Evolutionary conservation across 2,888 invertebrate genomes (phyloP).

Genomic region (Polia nebulosa): DNA sequence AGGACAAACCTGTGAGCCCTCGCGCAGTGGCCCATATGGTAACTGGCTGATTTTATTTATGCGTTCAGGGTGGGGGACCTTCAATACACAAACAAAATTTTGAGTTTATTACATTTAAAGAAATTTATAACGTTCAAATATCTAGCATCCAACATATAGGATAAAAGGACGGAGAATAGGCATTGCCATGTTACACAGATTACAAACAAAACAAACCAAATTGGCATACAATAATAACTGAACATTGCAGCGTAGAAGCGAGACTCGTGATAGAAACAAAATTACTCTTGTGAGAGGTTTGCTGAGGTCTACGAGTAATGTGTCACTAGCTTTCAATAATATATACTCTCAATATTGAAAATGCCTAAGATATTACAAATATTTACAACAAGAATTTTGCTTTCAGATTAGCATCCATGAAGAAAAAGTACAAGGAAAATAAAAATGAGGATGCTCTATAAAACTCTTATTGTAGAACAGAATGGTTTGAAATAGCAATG

Average conservation of each 20-base stretch:
- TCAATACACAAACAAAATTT: constrained; percentile 92
- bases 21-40: constrained; percentile 93
- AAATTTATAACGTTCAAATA: constrained; percentile 74
- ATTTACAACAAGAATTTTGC: constrained; percentile 74
- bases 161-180: constrained; percentile 79
- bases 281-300: constrained; percentile 70
- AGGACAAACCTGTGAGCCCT: constrained; percentile 92
- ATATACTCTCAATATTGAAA: constrained; percentile 45
- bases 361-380: constrained; percentile 51
- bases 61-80: constrained; percentile 92
- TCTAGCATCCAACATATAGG: constrained; percentile 83
- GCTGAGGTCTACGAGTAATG: constrained; percentile 67
- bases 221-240: constrained; percentile 72
- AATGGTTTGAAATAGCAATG: constrained; percentile 75
- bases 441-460: constrained; percentile 64
- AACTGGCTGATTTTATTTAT: constrained; percentile 92
- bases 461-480: constrained; percentile 79
- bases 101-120: constrained; percentile 82
- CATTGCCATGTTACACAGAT: constrained; percentile 73
- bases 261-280: constrained; percentile 73
- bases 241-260: constrained; percentile 77
- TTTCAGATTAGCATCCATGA: constrained; percentile 56
- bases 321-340: constrained; percentile 67
- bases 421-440: constrained; percentile 31
- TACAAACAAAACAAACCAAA: constrained; percentile 70